Percentiles rank a stretch among this genome's conserved stretches.
These are phyloP conservation scores for Drosophila jambulina DNA, from an alignment of 1,140 invertebrate species.

Conservation along the genomic window DNA sequence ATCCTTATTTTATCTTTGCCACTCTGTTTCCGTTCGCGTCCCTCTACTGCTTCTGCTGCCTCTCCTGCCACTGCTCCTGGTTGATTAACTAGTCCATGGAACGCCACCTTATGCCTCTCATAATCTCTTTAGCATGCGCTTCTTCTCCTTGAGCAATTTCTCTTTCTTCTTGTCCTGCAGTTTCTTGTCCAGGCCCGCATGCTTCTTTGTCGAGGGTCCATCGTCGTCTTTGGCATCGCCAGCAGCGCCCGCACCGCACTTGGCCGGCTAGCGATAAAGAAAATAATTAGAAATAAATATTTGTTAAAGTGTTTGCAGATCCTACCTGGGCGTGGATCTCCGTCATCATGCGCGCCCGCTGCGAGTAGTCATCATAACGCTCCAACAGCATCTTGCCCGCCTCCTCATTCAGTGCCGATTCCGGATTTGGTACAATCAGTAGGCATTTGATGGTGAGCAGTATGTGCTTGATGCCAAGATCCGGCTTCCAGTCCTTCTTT, in stretches of 20 bases:
- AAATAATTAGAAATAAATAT: background rate
- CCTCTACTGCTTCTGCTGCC: constrained; percentile 22
- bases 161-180: constrained; percentile 91
- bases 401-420: constrained; percentile 97
- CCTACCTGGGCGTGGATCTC: constrained; percentile 94
- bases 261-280: constrained; percentile 64
- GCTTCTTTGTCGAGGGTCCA: constrained; percentile 93
- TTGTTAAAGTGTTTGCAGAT: background rate
- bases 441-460: constrained; percentile 97
- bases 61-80: constrained; percentile 15
- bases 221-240: constrained; percentile 86
- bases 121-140: constrained; percentile 94
- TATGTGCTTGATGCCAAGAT: constrained; percentile 98
- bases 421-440: constrained; percentile 96
- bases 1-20: constrained; percentile 3
- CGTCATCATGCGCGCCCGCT: constrained; percentile 96
- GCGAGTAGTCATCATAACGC: constrained; percentile 96
- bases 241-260: constrained; percentile 66
- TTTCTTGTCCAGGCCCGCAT: constrained; percentile 91
- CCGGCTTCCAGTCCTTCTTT: constrained; percentile 98
- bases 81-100: constrained; percentile 21
- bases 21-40: constrained; percentile 13
- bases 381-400: constrained; percentile 96
- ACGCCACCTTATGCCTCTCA: constrained; percentile 87
- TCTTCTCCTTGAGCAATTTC: constrained; percentile 93